These are phyloP conservation scores for Alaudala cheleensis DNA, from an alignment of 2,113 vertebrate genomes.

Conservation along the genomic window DNA sequence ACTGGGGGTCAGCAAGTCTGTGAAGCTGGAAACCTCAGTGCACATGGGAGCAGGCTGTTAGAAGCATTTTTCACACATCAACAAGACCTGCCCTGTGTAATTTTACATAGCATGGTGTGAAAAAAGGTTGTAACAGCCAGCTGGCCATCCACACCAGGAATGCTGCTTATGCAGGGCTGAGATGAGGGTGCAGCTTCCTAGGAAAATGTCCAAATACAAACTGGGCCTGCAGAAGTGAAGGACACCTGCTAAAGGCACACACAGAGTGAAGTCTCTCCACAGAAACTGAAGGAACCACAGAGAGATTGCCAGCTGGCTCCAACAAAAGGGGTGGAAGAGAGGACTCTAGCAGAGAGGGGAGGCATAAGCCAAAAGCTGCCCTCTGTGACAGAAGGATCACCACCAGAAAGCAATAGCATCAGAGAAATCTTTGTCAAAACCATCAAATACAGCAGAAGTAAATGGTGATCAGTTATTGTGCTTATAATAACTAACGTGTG, in stretches of 20 bases:
- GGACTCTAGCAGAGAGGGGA: not conserved
- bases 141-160: not conserved
- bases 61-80: conserved; percentile 50
- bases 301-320: not conserved
- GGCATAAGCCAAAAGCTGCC: not conserved
- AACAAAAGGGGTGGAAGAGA: not conserved
- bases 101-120: conserved; percentile 30
- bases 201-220: not conserved
- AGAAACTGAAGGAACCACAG: not conserved
- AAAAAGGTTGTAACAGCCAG: conserved; percentile 12
- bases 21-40: not conserved
- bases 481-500: not conserved
- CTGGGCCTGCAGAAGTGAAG: not conserved
- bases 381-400: not conserved
- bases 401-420: not conserved
- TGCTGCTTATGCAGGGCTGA: conserved; percentile 15
- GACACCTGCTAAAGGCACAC: not conserved
- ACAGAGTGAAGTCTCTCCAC: not conserved
- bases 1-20: not conserved
- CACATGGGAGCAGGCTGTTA: conserved; percentile 10
- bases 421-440: not conserved
- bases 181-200: not conserved
- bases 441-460: not conserved
- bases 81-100: conserved; percentile 37
- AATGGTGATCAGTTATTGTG: not conserved